Base-by-base conservation (phyloP, 2,888 invertebrate genomes). In the Cephus rjabovi region DNA sequence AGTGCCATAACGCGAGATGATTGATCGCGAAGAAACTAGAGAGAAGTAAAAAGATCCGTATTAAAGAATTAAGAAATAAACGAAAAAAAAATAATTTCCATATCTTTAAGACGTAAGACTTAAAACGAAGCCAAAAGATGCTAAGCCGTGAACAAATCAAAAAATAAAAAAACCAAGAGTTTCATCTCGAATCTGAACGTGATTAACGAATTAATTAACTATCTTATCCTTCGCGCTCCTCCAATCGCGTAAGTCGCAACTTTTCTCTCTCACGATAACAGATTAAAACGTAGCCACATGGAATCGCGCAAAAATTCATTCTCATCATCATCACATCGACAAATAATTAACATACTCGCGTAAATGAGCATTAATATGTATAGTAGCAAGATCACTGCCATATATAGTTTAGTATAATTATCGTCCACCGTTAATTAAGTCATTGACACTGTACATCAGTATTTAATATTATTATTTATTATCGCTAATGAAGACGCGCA, bases 391-490 rank as follows among this genome's bases (percentile, higher is more conserved):
- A 85, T 85, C 89, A 90, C 90, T 90, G 90, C 89, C 90, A 91
- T 90, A 88, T 76, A 75, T 86, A 88, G 84, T 83, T 84, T 87
- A 87, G 87, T 87, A 71, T 71, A 71, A 71, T 71, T 71, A 71
- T 71, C 34, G 31, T 71, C 15, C 71, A 71, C 71, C 71, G 71
- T 34, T 33, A 71, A 84, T 83, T 80, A 68, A 68, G 34, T 73
- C 69, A 75, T 56, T 56, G 70, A 87, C 86, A 88, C 90, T 91
- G 90, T 90, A 90, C 86, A 91, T 90, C 91, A 91, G 91, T 91
- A 91, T 91, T 91, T 91, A 90, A 89, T 85, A 81, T 86, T 87
- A 90, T 86, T 89, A 88, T 89, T 90, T 90, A 91, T 91, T 91
- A 88, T 86, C 84, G 80, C 85, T 87, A 86, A 85, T 82, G 79